These are phyloP conservation scores for Dallia pectoralis DNA, from an alignment of 2,797 vertebrate species.

Conservation along the genomic window DNA sequence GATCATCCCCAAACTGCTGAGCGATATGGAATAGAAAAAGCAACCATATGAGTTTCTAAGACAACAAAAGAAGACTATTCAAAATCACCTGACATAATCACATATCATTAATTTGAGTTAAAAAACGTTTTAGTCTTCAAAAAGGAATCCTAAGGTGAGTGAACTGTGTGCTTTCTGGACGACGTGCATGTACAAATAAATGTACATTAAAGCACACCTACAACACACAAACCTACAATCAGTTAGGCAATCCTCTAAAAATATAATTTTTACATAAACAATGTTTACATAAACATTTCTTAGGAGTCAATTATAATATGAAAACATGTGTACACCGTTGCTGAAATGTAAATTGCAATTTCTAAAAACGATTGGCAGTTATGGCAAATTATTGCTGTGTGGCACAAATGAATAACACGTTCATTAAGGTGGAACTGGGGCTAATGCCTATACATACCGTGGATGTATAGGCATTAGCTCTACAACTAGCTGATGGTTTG, in stretches of 20 bases:
- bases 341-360: background rate
- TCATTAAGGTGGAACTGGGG: background rate
- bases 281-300: too few relatives aligned
- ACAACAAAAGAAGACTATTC: background rate
- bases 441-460: background rate
- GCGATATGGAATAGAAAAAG: background rate
- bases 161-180: too few relatives aligned
- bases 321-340: background rate
- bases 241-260: too few relatives aligned
- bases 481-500: background rate
- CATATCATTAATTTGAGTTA: too few relatives aligned
- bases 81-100: background rate
- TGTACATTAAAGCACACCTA: too few relatives aligned
- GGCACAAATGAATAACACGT: background rate
- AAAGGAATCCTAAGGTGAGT: too few relatives aligned
- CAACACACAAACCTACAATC: too few relatives aligned
- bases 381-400: background rate
- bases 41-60: background rate
- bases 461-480: constrained; percentile 3
- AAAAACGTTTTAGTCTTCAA: too few relatives aligned
- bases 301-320: background rate
- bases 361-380: background rate
- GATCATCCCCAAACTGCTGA: background rate
- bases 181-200: too few relatives aligned
- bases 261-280: too few relatives aligned